These are phyloP conservation scores for Pyrocephalus nanus DNA, from an alignment of 2,797 vertebrate species.

Conservation along the genomic window DNA sequence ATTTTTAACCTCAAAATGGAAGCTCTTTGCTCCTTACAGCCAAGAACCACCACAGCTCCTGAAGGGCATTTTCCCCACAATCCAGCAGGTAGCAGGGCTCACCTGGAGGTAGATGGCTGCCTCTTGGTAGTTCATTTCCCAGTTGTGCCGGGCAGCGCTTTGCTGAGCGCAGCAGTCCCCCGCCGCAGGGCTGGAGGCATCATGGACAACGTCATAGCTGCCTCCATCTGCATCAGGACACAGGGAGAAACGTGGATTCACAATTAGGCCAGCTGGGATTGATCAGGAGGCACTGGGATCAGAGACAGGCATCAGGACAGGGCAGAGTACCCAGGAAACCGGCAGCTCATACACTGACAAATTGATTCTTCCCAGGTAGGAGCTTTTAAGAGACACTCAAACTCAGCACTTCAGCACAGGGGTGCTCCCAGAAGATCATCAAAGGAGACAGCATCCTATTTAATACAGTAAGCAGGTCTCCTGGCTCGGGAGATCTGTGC, in stretches of 20 bases:
- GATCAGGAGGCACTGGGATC: background rate
- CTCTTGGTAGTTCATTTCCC: slow-evolving; percentile 98
- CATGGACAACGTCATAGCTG: slow-evolving; percentile 79
- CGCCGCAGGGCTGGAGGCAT: slow-evolving; percentile 77
- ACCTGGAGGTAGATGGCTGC: slow-evolving; percentile 99
- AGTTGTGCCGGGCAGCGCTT: slow-evolving; percentile 82
- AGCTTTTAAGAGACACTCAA: background rate
- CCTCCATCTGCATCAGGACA: slow-evolving; percentile 81
- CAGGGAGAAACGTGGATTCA: background rate
- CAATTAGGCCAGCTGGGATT: background rate
- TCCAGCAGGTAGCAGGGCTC: background rate
- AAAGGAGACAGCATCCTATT: background rate
- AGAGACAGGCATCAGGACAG: background rate
- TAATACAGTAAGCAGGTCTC: background rate
- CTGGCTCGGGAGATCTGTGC: background rate
- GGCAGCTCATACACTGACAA: background rate
- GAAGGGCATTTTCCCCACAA: background rate
- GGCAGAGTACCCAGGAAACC: background rate
- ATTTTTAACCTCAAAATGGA: background rate
- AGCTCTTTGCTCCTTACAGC: background rate
- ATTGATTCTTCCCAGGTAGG: background rate
- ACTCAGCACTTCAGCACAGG: background rate
- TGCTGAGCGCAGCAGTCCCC: slow-evolving; percentile 76
- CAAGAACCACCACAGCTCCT: accelerated
- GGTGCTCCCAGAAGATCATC: background rate